Conservation (phyloP, 2,797 vertebrate species). For the Rallus crepitans region DNA sequence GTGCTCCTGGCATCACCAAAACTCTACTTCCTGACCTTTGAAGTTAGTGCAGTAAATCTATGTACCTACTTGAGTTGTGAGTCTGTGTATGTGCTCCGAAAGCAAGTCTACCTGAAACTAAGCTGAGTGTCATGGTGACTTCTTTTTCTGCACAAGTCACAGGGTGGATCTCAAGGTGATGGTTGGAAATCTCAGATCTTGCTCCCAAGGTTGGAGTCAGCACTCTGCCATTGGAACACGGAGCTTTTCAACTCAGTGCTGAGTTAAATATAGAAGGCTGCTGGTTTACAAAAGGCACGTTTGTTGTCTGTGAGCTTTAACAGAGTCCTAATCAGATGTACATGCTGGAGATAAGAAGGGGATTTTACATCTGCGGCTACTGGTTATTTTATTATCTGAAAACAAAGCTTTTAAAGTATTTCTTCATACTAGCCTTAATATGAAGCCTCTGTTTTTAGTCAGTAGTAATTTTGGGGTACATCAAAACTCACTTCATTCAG, state of each 20-base stretch:
- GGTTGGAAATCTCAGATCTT: neutral
- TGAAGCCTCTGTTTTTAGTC: neutral
- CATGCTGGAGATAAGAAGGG: neutral
- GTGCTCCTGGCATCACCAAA: neutral
- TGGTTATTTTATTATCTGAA: neutral
- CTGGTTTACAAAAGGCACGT: neutral
- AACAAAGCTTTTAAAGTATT: neutral
- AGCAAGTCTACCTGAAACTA: neutral
- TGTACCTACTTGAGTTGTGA: no score
- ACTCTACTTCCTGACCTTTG: neutral
- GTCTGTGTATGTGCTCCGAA: neutral
- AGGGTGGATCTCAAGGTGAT: neutral
- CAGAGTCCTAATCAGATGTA: neutral
- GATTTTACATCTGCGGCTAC: neutral
- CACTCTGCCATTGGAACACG: fast-evolving
- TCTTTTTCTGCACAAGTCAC: neutral
- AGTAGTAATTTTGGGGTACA: neutral
- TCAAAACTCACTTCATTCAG: neutral
- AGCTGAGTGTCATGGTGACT: neutral
- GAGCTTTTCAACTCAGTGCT: neutral
- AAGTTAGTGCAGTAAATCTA: neutral
- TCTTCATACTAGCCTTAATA: neutral
- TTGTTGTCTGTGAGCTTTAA: neutral
- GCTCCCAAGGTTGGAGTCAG: neutral
- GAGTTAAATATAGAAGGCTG: neutral